These are phyloP conservation scores for Bolborhynchus lineola DNA, from an alignment of 2,113 vertebrate species.

Conservation along the genomic window DNA sequence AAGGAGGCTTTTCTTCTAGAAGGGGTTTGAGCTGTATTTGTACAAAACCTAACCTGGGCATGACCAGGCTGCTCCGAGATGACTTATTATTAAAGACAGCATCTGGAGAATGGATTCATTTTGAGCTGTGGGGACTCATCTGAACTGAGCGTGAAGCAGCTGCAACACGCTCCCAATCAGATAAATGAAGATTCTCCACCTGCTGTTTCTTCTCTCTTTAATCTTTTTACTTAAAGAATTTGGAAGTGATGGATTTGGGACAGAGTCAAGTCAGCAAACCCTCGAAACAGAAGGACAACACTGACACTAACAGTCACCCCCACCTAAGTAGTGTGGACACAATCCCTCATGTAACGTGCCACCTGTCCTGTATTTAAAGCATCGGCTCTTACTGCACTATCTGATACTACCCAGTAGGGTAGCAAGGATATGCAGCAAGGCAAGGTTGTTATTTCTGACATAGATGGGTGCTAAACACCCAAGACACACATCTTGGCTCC, in stretches of 20 bases:
- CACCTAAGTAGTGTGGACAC: neutral
- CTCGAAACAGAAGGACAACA: neutral
- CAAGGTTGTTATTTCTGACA: neutral
- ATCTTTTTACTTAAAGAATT: neutral
- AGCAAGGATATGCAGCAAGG: neutral
- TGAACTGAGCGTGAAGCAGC: neutral
- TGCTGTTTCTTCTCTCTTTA: neutral
- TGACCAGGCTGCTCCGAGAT: neutral
- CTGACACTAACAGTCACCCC: neutral
- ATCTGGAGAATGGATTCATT: neutral
- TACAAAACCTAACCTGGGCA: neutral
- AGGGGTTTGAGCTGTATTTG: neutral
- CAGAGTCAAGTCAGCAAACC: neutral
- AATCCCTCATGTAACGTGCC: neutral
- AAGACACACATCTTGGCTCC: neutral
- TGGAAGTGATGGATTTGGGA: neutral
- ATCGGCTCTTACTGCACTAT: neutral
- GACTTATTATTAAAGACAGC: neutral
- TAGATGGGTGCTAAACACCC: neutral
- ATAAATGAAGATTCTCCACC: neutral
- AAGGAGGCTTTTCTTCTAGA: neutral
- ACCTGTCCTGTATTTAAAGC: slow-evolving; percentile 45
- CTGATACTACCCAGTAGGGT: neutral
- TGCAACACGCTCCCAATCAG: neutral
- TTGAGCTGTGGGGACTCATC: neutral